Evolutionary conservation across 2,113 vertebrate genomes (phyloP), one percentile per base, ranked within the genome.

Genomic region (Cephalopholis sonnerati): DNA sequence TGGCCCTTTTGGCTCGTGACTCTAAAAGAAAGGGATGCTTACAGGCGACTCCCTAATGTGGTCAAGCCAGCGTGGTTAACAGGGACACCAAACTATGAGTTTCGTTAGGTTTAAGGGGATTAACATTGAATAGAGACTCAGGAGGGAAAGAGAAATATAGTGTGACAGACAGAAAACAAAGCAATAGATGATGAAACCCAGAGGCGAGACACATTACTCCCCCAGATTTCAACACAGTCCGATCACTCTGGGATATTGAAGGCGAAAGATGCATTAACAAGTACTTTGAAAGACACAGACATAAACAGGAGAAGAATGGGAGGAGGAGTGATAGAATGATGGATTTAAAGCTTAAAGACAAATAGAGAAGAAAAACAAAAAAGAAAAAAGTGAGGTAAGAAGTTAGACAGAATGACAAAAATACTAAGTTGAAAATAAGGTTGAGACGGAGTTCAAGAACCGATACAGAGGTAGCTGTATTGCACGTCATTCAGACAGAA

Each of bases 21-120:
- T 84, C 64, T 70, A 9, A 83, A 77, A 85, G 64, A 88, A 77
- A 85, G 58, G 54, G 81, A 90, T 59, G 66, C 91, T 89, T 51
- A 74, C 85, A 87, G 83, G 77, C 77, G 41, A 75, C 70, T 90
- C 48, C 85, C 70, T 81, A 64, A 91, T 85, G 84, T 85, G 80
- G 83, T 86, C 51, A 61, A 70, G 76, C 48, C 68, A 17, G 66
- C 7, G 46, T 18, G 55, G 79, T 89, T 83, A 74, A 87, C 77
- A 41, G 79, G 46, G 36, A 80, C 76, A 80, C 67, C 77, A 85
- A 86, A 81, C 70, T 67, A 73, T 81, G 63, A 72, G 36, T 83
- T 75, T 88, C 68, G 54, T 70, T 48, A 82, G 74, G 64, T 65
- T 74, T 68, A 84, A 57, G 39, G 57, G 71, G 72, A 62, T 79